These are phyloP conservation scores for Mythimna impura DNA, from an alignment of 2,888 invertebrate genomes.

Conservation along the genomic window DNA sequence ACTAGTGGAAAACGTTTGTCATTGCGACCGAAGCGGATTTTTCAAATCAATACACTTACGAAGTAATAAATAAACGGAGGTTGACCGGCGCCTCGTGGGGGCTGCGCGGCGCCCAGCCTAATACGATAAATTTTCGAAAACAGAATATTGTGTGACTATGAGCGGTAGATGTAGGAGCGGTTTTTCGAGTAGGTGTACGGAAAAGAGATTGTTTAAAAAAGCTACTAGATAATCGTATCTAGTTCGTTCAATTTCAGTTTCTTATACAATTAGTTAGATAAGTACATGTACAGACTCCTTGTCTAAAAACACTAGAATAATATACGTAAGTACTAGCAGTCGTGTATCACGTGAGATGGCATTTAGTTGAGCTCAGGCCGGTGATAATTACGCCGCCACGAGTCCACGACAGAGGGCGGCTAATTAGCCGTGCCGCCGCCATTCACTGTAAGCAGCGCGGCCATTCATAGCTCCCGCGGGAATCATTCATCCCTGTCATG, in stretches of 20 bases:
- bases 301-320: conserved; percentile 17
- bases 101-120: no score
- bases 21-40: no score
- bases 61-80: no score
- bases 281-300: not conserved
- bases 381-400: conserved; percentile 81
- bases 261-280: no score
- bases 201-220: not conserved
- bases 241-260: not conserved
- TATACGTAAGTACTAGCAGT: conserved; percentile 11
- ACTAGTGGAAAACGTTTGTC: no score
- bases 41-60: no score
- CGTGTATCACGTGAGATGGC: conserved; percentile 62
- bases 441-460: conserved; percentile 69
- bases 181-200: no score
- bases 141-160: no score
- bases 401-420: conserved; percentile 64
- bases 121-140: no score
- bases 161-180: no score
- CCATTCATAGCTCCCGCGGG: conserved; percentile 77
- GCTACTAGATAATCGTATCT: not conserved
- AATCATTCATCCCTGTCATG: conserved; percentile 79
- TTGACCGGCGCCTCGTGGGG: no score
- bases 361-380: conserved; percentile 66
- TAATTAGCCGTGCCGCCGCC: conserved; percentile 76